phyloP scores from a whole-genome alignment of 2,797 vertebrate genomes.

The Scomberomorus guttatus region DNA sequence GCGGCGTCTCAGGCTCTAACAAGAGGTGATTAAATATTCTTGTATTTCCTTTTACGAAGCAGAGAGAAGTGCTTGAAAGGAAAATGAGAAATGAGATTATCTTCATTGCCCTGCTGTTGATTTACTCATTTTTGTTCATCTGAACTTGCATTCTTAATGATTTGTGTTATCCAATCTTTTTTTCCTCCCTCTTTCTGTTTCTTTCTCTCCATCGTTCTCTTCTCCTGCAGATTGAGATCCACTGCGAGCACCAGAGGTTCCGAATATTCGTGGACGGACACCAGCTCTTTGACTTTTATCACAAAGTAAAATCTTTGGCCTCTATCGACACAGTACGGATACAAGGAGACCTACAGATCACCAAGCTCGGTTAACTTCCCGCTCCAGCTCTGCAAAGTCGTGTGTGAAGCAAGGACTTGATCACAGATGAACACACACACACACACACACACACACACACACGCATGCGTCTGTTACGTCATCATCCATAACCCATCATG shows the following conservation, averaged over 20 bases:
- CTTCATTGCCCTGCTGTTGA: too few species aligned
- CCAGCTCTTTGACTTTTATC: slow-evolving; percentile 99
- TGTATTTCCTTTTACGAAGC: too few species aligned
- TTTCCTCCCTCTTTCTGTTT: slow-evolving; percentile 6
- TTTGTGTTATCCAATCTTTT: not conserved
- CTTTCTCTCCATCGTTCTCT: not conserved
- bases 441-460: slow-evolving; percentile 28
- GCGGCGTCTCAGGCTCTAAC: too few species aligned
- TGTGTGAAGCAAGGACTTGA: slow-evolving; percentile 74
- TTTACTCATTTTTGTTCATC: not conserved
- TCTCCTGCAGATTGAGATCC: slow-evolving; percentile 93
- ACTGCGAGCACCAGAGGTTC: slow-evolving; percentile 98
- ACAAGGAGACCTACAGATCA: slow-evolving; percentile 96
- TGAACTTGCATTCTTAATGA: not conserved
- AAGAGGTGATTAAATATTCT: too few species aligned
- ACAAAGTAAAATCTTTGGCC: slow-evolving; percentile 95
- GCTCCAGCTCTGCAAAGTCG: slow-evolving; percentile 42
- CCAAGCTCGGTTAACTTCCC: slow-evolving; percentile 92
- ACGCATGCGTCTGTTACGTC: slow-evolving; percentile 46
- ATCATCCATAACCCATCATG: slow-evolving; percentile 64
- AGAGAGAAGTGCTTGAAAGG: too few species aligned
- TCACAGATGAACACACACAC: slow-evolving; percentile 62
- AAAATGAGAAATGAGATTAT: too few species aligned
- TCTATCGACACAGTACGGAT: slow-evolving; percentile 97
- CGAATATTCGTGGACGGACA: slow-evolving; percentile 99